Conservation (phyloP, 2,113 vertebrate species). For the Hassar affinis region DNA sequence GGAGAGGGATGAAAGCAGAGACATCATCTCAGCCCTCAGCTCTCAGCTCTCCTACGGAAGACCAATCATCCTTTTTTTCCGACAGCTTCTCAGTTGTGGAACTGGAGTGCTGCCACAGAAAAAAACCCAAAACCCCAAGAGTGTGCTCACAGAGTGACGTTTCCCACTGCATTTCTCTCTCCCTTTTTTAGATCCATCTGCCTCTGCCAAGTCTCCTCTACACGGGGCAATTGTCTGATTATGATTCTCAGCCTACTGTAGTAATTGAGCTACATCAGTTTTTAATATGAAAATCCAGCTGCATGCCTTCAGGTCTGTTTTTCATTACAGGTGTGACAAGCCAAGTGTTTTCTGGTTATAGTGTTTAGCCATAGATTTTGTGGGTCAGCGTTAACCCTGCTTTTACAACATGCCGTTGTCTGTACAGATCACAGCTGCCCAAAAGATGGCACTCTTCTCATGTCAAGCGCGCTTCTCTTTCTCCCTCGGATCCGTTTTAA, state of each 20-base stretch:
- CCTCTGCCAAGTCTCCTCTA: conserved; percentile 14
- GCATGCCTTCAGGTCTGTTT: neutral
- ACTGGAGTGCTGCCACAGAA: conserved; percentile 43
- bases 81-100: conserved; percentile 40
- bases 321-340: conserved; percentile 16
- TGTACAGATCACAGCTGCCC: conserved; percentile 45
- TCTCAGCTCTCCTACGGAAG: conserved; percentile 22
- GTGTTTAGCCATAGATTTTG: neutral
- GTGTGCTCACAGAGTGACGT: conserved; percentile 20
- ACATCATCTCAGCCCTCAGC: conserved; percentile 27
- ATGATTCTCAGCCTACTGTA: conserved; percentile 20
- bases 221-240: conserved; percentile 11
- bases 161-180: conserved; percentile 37
- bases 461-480: conserved; percentile 53
- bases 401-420: conserved; percentile 13
- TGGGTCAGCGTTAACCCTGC: neutral
- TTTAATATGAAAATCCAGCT: conserved; percentile 27
- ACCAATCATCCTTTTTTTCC: conserved; percentile 40
- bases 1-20: conserved; percentile 40
- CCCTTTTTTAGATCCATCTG: conserved; percentile 10
- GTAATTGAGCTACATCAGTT: neutral
- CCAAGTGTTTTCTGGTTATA: conserved; percentile 23
- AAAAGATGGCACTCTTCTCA: conserved; percentile 75
- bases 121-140: conserved; percentile 46
- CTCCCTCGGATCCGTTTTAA: neutral